Percentiles rank a stretch among this genome's conserved stretches.
phyloP scores from a whole-genome alignment of 2,888 invertebrate genomes.

The Quadroppia sp. region DNA sequence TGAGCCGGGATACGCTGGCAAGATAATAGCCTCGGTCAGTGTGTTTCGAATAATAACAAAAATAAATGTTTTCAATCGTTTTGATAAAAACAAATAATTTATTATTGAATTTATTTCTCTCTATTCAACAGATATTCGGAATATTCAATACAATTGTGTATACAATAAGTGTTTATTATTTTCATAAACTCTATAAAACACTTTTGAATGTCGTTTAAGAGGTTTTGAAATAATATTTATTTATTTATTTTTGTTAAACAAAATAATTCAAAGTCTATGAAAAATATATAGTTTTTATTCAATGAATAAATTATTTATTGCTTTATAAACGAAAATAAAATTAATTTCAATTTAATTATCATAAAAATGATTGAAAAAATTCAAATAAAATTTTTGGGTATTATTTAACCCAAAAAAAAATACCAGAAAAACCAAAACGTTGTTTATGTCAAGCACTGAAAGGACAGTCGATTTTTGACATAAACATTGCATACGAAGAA shows the following conservation, averaged over 20 bases:
- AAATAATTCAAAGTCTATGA: too few relatives aligned
- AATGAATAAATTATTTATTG: too few relatives aligned
- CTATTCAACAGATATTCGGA: not conserved
- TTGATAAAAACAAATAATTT: not conserved
- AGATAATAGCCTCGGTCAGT: not conserved
- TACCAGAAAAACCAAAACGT: not conserved
- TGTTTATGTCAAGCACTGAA: too few relatives aligned
- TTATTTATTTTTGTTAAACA: not conserved
- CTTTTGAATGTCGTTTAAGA: not conserved
- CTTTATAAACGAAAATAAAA: too few relatives aligned
- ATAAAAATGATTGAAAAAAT: not conserved
- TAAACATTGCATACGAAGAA: too few relatives aligned
- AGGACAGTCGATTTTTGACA: too few relatives aligned
- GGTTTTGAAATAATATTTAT: not conserved
- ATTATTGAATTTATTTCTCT: not conserved
- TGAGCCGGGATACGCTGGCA: conserved; percentile 7
- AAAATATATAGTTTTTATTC: too few relatives aligned
- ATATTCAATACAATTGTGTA: not conserved
- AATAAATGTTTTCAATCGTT: not conserved
- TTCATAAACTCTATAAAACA: not conserved
- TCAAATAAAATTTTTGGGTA: not conserved
- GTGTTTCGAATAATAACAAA: not conserved
- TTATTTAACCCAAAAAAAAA: not conserved
- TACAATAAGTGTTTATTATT: not conserved
- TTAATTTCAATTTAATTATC: not conserved